A percentile compares a stretch with the other conserved stretches of the same genome.
Evolutionary conservation across 1,140 invertebrate genomes (phyloP).

Genomic region (Nephotettix cincticeps): DNA sequence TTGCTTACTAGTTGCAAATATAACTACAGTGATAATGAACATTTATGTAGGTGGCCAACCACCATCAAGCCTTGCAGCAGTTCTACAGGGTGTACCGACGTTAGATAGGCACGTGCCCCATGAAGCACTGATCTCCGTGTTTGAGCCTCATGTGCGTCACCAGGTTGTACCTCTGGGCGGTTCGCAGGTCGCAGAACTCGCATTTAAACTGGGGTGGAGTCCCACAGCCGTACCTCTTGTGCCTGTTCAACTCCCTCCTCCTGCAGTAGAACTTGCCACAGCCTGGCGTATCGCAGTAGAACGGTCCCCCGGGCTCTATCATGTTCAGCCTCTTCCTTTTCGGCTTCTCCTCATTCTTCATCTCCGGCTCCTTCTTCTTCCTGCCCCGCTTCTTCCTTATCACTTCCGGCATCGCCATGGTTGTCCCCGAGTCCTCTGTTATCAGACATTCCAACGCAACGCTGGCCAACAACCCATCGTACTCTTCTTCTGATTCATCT

Average conservation of each 20-base stretch:
- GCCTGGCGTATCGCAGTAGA: constrained; percentile 9
- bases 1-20: too few relatives aligned
- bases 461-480: background rate
- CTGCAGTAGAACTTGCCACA: constrained; percentile 12
- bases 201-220: constrained; percentile 48
- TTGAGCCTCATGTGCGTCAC: constrained; percentile 50
- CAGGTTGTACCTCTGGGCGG: constrained; percentile 53
- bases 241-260: constrained; percentile 41
- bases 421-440: background rate
- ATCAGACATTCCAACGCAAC: constrained; percentile 2
- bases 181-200: constrained; percentile 51
- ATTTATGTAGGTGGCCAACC: too few relatives aligned
- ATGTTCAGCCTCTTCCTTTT: background rate
- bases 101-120: background rate
- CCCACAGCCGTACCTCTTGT: constrained; percentile 62
- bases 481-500: background rate
- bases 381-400: background rate
- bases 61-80: too few relatives aligned
- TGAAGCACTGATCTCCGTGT: constrained; percentile 38
- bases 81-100: background rate
- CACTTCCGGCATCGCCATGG: background rate
- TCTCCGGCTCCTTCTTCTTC: background rate
- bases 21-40: too few relatives aligned
- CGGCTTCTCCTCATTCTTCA: background rate
- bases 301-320: constrained; percentile 6